Percentiles rank a stretch among this genome's conserved stretches.
Conservation (phyloP, 2,888 invertebrate genomes). For the Netelia inedita region DNA sequence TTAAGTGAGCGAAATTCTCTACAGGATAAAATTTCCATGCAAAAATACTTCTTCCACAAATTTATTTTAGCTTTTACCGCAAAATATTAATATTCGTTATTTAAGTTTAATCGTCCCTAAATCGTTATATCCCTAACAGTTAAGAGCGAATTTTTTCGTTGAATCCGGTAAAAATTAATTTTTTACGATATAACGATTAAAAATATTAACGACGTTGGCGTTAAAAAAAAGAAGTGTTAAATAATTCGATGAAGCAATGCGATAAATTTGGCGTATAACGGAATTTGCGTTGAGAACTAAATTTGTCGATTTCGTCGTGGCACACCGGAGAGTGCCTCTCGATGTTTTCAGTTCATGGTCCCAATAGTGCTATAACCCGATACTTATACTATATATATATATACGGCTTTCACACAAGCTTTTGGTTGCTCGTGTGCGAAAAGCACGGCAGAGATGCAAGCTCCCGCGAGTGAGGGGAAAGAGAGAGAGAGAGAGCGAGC, state of each 20-base stretch:
- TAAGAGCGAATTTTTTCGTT: not conserved
- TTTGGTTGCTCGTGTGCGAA: not conserved
- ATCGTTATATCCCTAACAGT: too few species aligned
- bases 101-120: too few species aligned
- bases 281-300: not conserved
- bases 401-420: not conserved
- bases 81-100: too few species aligned
- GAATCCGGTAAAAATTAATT: not conserved
- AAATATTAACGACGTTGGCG: not conserved
- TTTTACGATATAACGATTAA: not conserved
- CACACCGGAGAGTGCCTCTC: not conserved
- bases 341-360: not conserved
- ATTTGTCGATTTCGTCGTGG: not conserved
- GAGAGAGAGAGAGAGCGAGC: constrained; percentile 21
- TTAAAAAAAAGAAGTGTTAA: not conserved
- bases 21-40: too few species aligned
- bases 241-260: not conserved
- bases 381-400: not conserved
- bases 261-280: not conserved
- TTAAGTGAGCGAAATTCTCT: too few species aligned
- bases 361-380: not conserved
- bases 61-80: too few species aligned
- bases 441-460: not conserved
- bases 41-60: too few species aligned
- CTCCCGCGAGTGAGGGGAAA: constrained; percentile 26